phyloP scores from a whole-genome alignment of 2,888 invertebrate species.

The Parasteatoda lunata region DNA sequence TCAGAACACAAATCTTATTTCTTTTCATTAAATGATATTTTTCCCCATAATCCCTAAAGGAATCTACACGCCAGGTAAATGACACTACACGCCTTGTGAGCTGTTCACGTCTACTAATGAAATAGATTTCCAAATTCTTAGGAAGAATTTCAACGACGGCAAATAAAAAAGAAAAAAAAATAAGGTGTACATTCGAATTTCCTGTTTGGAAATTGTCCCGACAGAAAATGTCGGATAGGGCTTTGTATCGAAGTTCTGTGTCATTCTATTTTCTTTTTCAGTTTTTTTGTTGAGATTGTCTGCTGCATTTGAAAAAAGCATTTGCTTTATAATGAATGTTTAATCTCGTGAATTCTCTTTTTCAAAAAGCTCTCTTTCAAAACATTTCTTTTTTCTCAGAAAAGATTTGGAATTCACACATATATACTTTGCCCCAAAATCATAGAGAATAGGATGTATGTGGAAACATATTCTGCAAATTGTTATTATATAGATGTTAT shows the following conservation, averaged over 20 bases:
- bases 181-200: slow-evolving; percentile 22
- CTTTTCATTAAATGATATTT: slow-evolving; percentile 25
- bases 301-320: background rate
- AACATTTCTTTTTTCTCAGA: background rate
- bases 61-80: slow-evolving; percentile 2
- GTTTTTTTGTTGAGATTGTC: slow-evolving; percentile 5
- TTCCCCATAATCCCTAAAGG: slow-evolving; percentile 13
- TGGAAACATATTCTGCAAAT: no score
- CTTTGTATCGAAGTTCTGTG: slow-evolving; percentile 14
- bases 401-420: background rate
- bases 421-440: background rate
- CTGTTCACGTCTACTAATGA: slow-evolving; percentile 7
- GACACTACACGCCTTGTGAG: background rate
- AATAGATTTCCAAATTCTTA: slow-evolving; percentile 5
- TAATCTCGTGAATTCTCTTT: background rate
- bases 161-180: background rate
- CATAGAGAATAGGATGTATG: no score
- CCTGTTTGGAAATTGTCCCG: slow-evolving; percentile 40
- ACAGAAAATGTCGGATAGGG: background rate
- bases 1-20: slow-evolving; percentile 22
- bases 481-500: no score
- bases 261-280: background rate
- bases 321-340: slow-evolving; percentile 36
- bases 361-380: slow-evolving; percentile 1
- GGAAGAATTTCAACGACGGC: background rate